phyloP scores from a whole-genome alignment of 2,797 vertebrate genomes.

The Cottoperca gobio region DNA sequence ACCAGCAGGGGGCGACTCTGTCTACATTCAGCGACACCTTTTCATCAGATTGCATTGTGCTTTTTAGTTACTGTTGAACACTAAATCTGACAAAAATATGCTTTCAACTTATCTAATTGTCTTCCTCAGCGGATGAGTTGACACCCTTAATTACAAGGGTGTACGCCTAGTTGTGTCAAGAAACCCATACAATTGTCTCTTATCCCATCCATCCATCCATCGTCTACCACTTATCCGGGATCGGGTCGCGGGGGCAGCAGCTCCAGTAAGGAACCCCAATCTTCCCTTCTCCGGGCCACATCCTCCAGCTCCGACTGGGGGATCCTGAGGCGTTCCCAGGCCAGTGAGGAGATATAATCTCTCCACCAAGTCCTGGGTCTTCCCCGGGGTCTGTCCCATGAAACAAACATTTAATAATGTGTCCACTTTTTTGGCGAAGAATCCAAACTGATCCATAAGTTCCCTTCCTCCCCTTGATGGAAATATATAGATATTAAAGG shows the following conservation, averaged over 20 bases:
- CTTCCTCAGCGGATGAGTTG: not conserved
- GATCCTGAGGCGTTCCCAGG: too few relatives aligned
- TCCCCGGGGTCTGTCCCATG: too few relatives aligned
- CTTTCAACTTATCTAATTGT: not conserved
- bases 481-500: not conserved
- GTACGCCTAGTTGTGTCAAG: not conserved
- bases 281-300: too few relatives aligned
- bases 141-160: not conserved
- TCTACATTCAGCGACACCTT: not conserved
- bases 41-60: not conserved
- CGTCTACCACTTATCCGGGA: too few relatives aligned
- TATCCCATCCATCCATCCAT: not conserved
- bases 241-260: too few relatives aligned
- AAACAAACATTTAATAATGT: not conserved
- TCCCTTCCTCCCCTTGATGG: not conserved
- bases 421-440: not conserved
- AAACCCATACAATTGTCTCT: not conserved
- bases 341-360: too few relatives aligned
- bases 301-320: too few relatives aligned
- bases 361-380: too few relatives aligned
- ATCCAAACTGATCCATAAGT: not conserved
- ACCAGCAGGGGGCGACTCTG: constrained; percentile 52
- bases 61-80: not conserved
- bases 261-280: too few relatives aligned
- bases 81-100: not conserved